Evolutionary conservation across 2,113 vertebrate genomes (phyloP).

Genomic region (Danionella cerebrum): DNA sequence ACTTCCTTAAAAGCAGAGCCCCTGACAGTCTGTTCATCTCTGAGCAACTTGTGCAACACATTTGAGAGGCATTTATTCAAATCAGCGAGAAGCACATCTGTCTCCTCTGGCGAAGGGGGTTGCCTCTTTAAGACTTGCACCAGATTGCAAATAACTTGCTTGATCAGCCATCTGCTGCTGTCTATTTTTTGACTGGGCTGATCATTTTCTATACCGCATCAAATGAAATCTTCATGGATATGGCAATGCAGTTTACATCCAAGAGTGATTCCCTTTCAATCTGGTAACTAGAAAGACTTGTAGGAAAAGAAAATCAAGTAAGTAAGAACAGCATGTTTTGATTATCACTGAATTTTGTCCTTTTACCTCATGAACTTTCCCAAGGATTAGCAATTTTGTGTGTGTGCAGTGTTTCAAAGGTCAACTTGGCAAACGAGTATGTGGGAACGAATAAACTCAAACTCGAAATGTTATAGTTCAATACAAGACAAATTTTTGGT

Average conservation of each 20-base stretch:
- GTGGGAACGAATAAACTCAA: background rate
- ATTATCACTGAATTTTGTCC: background rate
- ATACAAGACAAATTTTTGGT: too few relatives aligned
- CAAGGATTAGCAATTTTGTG: background rate
- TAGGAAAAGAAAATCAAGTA: background rate
- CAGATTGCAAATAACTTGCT: background rate
- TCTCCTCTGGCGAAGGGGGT: background rate
- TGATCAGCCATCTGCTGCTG: slow-evolving; percentile 11
- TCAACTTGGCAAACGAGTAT: background rate
- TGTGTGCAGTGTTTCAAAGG: background rate
- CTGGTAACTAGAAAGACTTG: background rate
- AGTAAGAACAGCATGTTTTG: background rate
- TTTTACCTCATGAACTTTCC: background rate
- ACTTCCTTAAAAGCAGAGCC: slow-evolving; percentile 18
- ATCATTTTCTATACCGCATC: background rate
- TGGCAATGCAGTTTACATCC: background rate
- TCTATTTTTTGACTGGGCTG: background rate
- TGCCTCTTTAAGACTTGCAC: background rate
- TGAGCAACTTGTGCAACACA: background rate
- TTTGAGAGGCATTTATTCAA: background rate
- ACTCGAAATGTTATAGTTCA: background rate
- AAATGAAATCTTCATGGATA: background rate
- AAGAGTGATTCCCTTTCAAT: background rate
- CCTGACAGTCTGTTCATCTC: background rate
- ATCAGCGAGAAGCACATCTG: background rate